Evolutionary conservation across 64 coral and sea anemone genomes (phyloP), one percentile per base, ranked within the genome.

Genomic region (Pocillopora verrucosa): DNA sequence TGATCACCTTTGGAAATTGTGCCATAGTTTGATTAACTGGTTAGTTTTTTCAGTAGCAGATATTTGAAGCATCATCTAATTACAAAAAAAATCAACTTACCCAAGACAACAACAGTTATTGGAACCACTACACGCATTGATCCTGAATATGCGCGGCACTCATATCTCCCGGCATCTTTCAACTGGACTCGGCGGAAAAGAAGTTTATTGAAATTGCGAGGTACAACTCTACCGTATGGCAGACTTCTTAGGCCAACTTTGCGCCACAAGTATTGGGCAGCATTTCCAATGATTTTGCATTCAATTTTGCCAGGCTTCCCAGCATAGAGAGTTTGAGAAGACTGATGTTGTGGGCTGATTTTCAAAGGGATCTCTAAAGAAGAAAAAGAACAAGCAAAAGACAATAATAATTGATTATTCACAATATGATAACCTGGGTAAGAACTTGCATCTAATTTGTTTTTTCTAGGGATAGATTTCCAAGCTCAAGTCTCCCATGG

Each of bases 191-290:
- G 25, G 25, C 19, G 89, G 77, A 93, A 89, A 11, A 56, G 62
- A 56, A 96, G 68, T 20, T 68, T 90, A 41, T 96, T 87, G 68
- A 65, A 84, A 20, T 92, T 26, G 15, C 11, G 19, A 16, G 91
- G 61, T 34, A 79, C 16, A 10, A 96, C 30, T 73, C 95, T 93
- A 14, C 61, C 36, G 1, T 13, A 30, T 20, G 83, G 77, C 1
- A 96, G 57, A 19, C n/a, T 37, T 13, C 88, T 59, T 61, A 60
- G 15, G 56, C 95, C 95, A 15, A 84, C 36, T 73, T 96, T 96
- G 37, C 73, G 76, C 95, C 95, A 96, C 16, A 89, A 90, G n/a
- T 93, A 87, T 58, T 96, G 95, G 36, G 87, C 89, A 24, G 95
- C 91, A n/a, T 93, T 90, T 37, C 95, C 95, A 14, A 78, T 72